Base-by-base conservation (phyloP, 2,888 invertebrate genomes). In the Hecatera dysodea region DNA sequence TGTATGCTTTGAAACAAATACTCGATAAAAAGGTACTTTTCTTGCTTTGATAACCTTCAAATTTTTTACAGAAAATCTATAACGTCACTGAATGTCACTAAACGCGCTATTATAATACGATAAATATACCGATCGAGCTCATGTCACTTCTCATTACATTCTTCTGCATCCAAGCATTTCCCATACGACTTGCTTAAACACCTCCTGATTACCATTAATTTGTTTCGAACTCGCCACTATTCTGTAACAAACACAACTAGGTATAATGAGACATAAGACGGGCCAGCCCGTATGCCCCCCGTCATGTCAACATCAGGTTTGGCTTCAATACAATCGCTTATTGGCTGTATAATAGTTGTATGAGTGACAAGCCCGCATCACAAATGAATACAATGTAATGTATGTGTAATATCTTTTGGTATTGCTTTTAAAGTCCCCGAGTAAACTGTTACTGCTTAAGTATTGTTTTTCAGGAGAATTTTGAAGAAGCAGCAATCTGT, bases 221-320 rank as follows among this genome's bases (percentile, higher is more conserved):
- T 46, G 63, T 60, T 68, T 62, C 27, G 27, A 64, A 65, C 71
- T 67, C 33, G 63, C 22, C 66, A 73, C 52, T 24, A 63, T 52
- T 64, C 53, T 55, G 65, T 77, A 80, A 80, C 86, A 82, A 64
- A 75, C 75, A 78, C 83, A 88, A 86, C 84, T 82, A 78, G 69
- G 80, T 79, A 81, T 87, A 88, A 88, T 88, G 81, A 78, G 85
- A 81, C 80, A 78, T 76, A 67, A 71, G 85, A 87, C 72, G 65
- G 85, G 87, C 69, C 86, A 62, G 80, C 93, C 93, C 93, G 91
- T 93, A 93, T 93, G 79, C 70, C 83, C 74, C 79, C 83, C 78
- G 86, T 86, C 86, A 85, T 86, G 86, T 89, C 90, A 90, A 91
- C 89, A 89, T 89, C 89, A 86, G 79, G 82, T 85, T 79, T 63